These are phyloP conservation scores for Mirza zaza DNA, from an alignment of 2,113 vertebrate genomes.

Conservation along the genomic window DNA sequence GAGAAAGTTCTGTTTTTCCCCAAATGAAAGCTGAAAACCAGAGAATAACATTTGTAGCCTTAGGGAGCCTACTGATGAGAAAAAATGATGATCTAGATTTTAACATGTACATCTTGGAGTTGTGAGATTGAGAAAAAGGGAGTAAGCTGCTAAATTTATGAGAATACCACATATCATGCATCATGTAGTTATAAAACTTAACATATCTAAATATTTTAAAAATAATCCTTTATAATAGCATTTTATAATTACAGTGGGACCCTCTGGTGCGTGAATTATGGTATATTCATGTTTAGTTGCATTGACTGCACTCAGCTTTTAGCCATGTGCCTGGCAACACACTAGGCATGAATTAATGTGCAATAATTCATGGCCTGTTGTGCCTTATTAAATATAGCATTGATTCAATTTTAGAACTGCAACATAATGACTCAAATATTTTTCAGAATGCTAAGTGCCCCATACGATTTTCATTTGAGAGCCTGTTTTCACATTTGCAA, in stretches of 20 bases:
- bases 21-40: slow-evolving; percentile 54
- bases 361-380: slow-evolving; percentile 85
- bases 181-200: slow-evolving; percentile 70
- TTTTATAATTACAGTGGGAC: slow-evolving; percentile 81
- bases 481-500: slow-evolving; percentile 77
- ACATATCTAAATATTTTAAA: slow-evolving; percentile 82
- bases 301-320: slow-evolving; percentile 84
- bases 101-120: slow-evolving; percentile 44
- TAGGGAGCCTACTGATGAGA: slow-evolving; percentile 52
- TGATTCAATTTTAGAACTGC: slow-evolving; percentile 83
- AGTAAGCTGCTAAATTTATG: slow-evolving; percentile 5
- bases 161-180: slow-evolving; percentile 35
- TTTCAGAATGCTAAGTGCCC: slow-evolving; percentile 80
- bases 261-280: slow-evolving; percentile 82
- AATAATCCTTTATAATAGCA: slow-evolving; percentile 80
- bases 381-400: slow-evolving; percentile 85
- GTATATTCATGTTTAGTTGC: slow-evolving; percentile 80
- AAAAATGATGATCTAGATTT: slow-evolving; percentile 41
- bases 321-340: slow-evolving; percentile 82
- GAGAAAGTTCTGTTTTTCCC: slow-evolving; percentile 30
- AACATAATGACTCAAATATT: slow-evolving; percentile 83
- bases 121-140: slow-evolving; percentile 29
- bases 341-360: slow-evolving; percentile 85
- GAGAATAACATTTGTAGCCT: slow-evolving; percentile 37
- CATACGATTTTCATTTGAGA: slow-evolving; percentile 80